These are phyloP conservation scores for Petrosia ficiformis DNA, from an alignment of 37 sponge, comb jelly and placozoan genomes.

Conservation along the genomic window DNA sequence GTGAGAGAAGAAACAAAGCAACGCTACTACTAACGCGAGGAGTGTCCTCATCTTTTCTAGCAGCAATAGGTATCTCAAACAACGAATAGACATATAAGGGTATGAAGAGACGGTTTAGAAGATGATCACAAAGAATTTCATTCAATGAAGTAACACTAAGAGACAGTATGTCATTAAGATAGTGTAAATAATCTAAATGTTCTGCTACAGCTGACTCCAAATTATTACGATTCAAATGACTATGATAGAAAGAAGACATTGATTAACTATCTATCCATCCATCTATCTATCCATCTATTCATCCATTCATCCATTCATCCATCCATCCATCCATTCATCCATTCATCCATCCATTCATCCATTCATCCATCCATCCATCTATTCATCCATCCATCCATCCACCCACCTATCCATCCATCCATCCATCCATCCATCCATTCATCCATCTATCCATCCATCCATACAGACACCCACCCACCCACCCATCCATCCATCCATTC, in stretches of 20 bases:
- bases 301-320: too few relatives aligned
- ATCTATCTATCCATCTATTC: too few relatives aligned
- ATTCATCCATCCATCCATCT: too few relatives aligned
- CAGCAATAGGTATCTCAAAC: slow-evolving; percentile 1
- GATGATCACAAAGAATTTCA: slow-evolving; percentile 62
- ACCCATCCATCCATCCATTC: too few relatives aligned
- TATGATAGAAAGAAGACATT: slow-evolving; percentile 8
- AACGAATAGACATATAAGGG: slow-evolving; percentile 88
- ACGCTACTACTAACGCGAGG: slow-evolving; percentile 68
- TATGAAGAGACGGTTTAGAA: slow-evolving; percentile 81
- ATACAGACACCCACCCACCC: too few relatives aligned
- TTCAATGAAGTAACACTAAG: slow-evolving; percentile 65
- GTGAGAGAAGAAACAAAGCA: slow-evolving; percentile 89
- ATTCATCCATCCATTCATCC: too few relatives aligned
- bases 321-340: too few relatives aligned
- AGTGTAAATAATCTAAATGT: slow-evolving; percentile 94
- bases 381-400: too few relatives aligned
- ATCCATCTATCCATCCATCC: too few relatives aligned
- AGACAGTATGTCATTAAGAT: slow-evolving; percentile 88
- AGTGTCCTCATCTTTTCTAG: slow-evolving; percentile 33
- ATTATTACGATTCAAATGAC: slow-evolving; percentile 66
- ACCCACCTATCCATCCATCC: too few relatives aligned
- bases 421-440: too few relatives aligned
- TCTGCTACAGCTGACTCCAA: slow-evolving; percentile 86
- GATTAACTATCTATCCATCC: neutral